These are phyloP conservation scores for Lasioglossum villosulum DNA, from an alignment of 2,888 invertebrate genomes.

Conservation along the genomic window DNA sequence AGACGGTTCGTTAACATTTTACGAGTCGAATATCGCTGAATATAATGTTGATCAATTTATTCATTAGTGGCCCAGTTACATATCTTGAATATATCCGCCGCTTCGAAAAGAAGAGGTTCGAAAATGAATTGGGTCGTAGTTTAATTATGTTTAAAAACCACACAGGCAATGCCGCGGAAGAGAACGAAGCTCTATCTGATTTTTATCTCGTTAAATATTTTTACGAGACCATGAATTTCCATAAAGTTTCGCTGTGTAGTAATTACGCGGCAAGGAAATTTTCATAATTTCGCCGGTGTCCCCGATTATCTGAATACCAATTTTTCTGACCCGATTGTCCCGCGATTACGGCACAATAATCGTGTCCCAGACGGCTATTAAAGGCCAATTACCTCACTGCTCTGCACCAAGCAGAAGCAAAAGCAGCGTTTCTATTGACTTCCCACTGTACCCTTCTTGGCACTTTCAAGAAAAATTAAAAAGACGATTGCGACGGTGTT, in stretches of 20 bases:
- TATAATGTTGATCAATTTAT: not conserved
- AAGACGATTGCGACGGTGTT: not conserved
- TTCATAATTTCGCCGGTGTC: not conserved
- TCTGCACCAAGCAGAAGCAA: not conserved
- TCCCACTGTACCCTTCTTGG: not conserved
- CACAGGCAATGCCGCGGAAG: not conserved
- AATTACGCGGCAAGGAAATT: not conserved
- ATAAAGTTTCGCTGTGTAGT: not conserved
- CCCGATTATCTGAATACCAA: not conserved
- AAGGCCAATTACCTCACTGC: not conserved
- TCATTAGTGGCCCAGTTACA: not conserved
- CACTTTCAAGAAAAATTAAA: not conserved
- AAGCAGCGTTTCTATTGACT: not conserved
- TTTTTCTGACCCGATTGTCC: not conserved
- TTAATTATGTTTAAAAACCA: not conserved
- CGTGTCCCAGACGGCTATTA: not conserved
- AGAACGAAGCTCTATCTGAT: not conserved
- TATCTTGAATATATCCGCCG: not conserved
- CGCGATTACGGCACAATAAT: not conserved
- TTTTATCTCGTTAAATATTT: conserved; percentile 6
- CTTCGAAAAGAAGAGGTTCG: not conserved
- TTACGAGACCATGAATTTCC: not conserved
- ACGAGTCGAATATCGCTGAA: not conserved
- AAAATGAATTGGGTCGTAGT: not conserved
- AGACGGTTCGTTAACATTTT: not conserved